phyloP scores from a whole-genome alignment of 2,113 vertebrate genomes.

The Murina feae region DNA sequence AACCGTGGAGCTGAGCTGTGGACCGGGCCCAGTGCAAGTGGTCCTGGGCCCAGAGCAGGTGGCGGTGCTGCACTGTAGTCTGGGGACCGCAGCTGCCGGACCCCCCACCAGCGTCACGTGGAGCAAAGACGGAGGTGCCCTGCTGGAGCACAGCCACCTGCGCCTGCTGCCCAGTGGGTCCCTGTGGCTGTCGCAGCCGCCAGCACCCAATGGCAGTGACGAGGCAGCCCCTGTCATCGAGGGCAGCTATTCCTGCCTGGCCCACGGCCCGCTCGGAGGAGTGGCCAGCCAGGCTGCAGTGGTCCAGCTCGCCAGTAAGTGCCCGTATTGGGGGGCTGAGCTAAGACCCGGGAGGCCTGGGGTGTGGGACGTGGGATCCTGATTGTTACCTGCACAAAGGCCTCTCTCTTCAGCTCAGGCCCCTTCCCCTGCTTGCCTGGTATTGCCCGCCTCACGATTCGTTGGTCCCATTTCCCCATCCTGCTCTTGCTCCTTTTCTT shows the following conservation, averaged over 20 bases:
- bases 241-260: conserved; percentile 91
- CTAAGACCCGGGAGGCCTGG: background rate
- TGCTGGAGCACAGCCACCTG: conserved; percentile 79
- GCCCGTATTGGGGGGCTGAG: background rate
- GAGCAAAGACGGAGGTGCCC: conserved; percentile 86
- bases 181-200: conserved; percentile 80
- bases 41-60: conserved; percentile 85
- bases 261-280: conserved; percentile 85
- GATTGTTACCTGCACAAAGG: background rate
- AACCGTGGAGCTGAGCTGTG: conserved; percentile 92
- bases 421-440: background rate
- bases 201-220: conserved; percentile 56
- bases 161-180: conserved; percentile 88
- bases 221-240: conserved; percentile 73
- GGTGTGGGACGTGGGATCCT: background rate
- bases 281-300: conserved; percentile 89
- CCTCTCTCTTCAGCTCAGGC: background rate
- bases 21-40: conserved; percentile 87
- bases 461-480: background rate
- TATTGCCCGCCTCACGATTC: background rate
- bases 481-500: background rate
- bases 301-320: conserved; percentile 91
- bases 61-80: conserved; percentile 88
- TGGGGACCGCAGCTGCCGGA: conserved; percentile 78
- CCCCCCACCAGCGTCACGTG: conserved; percentile 87